A percentile compares a stretch with the other conserved stretches of the same genome.
Evolutionary conservation across 2,888 invertebrate species (phyloP).

Genomic region (Pterostichus madidus): DNA sequence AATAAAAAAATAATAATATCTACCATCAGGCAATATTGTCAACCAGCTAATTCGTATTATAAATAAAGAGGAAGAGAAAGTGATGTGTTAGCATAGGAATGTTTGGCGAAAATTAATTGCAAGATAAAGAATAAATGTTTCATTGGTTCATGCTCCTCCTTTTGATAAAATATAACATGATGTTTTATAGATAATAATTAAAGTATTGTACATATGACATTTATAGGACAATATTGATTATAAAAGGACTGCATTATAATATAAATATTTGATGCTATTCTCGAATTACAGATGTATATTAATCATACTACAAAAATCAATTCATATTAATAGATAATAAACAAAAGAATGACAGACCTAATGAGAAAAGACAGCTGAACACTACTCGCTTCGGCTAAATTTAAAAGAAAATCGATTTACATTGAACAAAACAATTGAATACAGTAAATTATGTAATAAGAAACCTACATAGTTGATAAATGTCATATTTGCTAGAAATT

Average conservation of each 20-base stretch:
- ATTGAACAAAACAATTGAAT: slow-evolving; percentile 2
- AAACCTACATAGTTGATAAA: no score
- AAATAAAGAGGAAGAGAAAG: no score
- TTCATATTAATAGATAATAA: slow-evolving; percentile 16
- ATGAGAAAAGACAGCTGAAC: slow-evolving; percentile 28
- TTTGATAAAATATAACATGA: no score
- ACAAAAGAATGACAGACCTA: slow-evolving; percentile 12
- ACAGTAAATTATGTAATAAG: neutral
- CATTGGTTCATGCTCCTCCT: no score
- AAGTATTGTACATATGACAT: neutral
- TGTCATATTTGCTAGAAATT: neutral
- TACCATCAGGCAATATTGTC: no score
- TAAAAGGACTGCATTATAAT: neutral
- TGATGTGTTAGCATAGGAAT: no score
- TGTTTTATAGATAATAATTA: no score
- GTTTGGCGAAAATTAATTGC: no score
- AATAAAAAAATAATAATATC: no score
- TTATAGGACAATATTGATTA: neutral
- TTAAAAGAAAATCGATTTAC: slow-evolving; percentile 23
- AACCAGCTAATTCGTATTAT: no score
- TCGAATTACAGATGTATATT: neutral
- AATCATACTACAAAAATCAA: slow-evolving; percentile 21
- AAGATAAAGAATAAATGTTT: neutral
- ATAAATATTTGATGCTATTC: neutral
- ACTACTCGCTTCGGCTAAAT: neutral